A percentile compares a stretch with the other conserved stretches of the same genome.
These are phyloP conservation scores for Hapalemur alaotrensis DNA, from an alignment of 2,797 vertebrate genomes.

Conservation along the genomic window DNA sequence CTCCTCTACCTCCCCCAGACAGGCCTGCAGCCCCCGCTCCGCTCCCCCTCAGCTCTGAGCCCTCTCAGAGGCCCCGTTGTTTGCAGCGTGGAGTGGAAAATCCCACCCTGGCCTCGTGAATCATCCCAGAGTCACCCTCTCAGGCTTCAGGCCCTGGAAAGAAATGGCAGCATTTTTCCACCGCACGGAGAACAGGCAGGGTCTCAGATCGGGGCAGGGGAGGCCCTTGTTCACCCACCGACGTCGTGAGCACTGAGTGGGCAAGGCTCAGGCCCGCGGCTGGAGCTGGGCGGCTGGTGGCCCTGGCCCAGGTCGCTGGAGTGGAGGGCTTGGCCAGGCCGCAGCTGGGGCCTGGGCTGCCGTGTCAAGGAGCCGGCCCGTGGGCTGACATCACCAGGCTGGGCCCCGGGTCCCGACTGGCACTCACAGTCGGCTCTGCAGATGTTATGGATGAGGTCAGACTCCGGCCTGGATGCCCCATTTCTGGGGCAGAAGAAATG, in stretches of 20 bases:
- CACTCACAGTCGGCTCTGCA: constrained; percentile 50
- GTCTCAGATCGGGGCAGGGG: constrained; percentile 48
- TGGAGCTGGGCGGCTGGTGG: accelerated
- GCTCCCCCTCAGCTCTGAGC: constrained; percentile 4
- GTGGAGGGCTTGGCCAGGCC: not conserved
- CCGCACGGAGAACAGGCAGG: constrained; percentile 73
- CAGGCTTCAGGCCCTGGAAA: constrained; percentile 75
- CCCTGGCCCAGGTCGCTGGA: not conserved
- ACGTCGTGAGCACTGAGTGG: constrained; percentile 42
- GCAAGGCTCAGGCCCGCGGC: not conserved
- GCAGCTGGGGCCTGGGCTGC: not conserved
- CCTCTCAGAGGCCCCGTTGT: constrained; percentile 79
- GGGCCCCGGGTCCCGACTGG: constrained; percentile 58
- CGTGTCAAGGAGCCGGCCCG: not conserved
- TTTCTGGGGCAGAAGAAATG: constrained; percentile 27
- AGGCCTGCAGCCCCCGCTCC: constrained; percentile 19
- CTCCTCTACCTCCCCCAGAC: constrained; percentile 1
- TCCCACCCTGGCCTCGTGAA: constrained; percentile 82
- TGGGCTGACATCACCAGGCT: constrained; percentile 61
- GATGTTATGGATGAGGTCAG: constrained; percentile 74
- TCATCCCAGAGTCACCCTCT: constrained; percentile 79
- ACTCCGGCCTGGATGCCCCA: constrained; percentile 10
- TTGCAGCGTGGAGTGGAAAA: constrained; percentile 82
- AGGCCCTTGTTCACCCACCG: constrained; percentile 30
- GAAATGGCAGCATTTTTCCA: constrained; percentile 81